Base-by-base conservation (phyloP, 2,888 invertebrate species). In the Fissipunctia ypsillon region DNA sequence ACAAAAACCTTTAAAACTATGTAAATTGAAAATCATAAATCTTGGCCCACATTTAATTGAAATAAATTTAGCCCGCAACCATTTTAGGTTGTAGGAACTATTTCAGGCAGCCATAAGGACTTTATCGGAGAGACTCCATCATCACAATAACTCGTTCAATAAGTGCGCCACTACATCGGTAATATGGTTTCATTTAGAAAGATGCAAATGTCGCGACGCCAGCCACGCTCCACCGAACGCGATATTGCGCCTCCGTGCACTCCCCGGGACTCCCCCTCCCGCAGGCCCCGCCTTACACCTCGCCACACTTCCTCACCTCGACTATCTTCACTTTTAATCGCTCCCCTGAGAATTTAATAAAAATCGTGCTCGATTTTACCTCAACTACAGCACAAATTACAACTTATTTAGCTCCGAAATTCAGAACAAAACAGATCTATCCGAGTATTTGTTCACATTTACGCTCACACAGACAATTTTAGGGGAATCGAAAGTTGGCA, bases 241-340 rank as follows among this genome's bases (percentile, higher is more conserved):
- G 90, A 94, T 95, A 95, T 95, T 94, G 91, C 91, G 89, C 88
- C 88, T 89, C 86, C 88, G 86, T 84, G 87, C 88, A 84, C 84
- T 84, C 83, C 83, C 83, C 85, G 60, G 38, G 63, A 41, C 72
- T 73, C 56, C 67, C 73, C 77, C 79, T n/a, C 35, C 63, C 72
- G 35, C 59, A 66, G 28, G 56, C 64, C 64, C 80, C 73, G n/a
- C 73, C 83, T 81, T 84, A 70, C 73, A 76, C 70, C 80, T 73
- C 72, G 71, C 67, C 80, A 85, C 86, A 86, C 88, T 86, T 90
- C 89, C 87, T 90, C 92, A 90, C 90, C 90, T 91, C 88, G 84
- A 89, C 91, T 92, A 93, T 93, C 92, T 94, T 89, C 88, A 88
- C 89, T 93, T 94, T 94, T 94, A 94, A 95, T 94, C 92, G 93